phyloP scores from a whole-genome alignment of 2,888 invertebrate genomes.

The Oscheius onirici region DNA sequence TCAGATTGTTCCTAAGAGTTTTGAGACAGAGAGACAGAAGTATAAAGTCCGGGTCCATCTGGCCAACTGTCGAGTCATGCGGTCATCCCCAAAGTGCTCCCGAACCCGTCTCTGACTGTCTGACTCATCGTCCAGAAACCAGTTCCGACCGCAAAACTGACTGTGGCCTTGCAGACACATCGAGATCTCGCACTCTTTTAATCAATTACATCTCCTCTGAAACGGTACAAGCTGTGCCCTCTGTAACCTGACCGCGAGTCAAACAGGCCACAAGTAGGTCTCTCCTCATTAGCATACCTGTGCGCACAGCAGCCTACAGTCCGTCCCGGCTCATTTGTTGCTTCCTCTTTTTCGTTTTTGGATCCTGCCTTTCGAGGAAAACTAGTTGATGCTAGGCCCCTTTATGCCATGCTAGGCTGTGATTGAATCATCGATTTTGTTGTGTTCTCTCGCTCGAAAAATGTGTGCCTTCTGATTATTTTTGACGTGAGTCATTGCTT shows the following conservation, averaged over 20 bases:
- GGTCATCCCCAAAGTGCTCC: too few species aligned
- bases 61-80: too few species aligned
- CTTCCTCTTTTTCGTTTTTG: not conserved
- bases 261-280: conserved; percentile 25
- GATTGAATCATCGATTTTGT: conserved; percentile 18
- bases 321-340: not conserved
- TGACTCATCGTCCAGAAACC: too few species aligned
- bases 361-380: not conserved
- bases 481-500: not conserved
- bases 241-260: conserved; percentile 12
- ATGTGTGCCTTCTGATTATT: too few species aligned
- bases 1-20: not conserved
- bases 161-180: too few species aligned
- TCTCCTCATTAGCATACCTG: conserved; percentile 24
- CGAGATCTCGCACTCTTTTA: too few species aligned
- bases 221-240: not conserved
- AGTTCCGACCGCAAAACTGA: too few species aligned
- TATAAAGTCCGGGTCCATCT: too few species aligned
- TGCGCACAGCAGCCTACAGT: not conserved
- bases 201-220: too few species aligned
- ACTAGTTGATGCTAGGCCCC: conserved; percentile 4
- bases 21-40: not conserved
- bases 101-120: too few species aligned
- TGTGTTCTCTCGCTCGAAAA: not conserved
- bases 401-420: not conserved